Evolutionary conservation across 2,113 vertebrate species (phyloP).

Genomic region (Notechis scutatus): DNA sequence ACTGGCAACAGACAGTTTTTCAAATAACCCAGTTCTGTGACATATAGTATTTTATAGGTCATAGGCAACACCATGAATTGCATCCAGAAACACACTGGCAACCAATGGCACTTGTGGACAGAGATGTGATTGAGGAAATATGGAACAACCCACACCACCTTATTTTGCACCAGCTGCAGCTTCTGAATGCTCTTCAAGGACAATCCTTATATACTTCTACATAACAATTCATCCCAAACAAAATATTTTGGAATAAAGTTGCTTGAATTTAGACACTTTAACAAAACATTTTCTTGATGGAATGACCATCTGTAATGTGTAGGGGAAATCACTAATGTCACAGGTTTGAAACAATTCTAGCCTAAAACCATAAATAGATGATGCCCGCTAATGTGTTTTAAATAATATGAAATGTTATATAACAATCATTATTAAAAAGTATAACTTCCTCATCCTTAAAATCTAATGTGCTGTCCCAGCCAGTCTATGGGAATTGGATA

Average conservation of each 20-base stretch:
- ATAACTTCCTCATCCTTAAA: neutral
- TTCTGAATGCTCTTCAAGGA: neutral
- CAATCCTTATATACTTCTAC: neutral
- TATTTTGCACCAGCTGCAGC: neutral
- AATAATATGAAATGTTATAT: neutral
- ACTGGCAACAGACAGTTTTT: neutral
- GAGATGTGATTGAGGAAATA: neutral
- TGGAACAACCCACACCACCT: neutral
- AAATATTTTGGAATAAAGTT: neutral
- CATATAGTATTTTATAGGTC: neutral
- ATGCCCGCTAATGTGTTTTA: neutral
- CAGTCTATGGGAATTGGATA: no score
- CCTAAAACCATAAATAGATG: neutral
- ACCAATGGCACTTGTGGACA: neutral
- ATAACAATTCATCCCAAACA: neutral
- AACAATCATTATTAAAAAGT: neutral
- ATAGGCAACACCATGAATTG: neutral
- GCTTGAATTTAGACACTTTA: neutral
- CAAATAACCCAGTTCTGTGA: neutral
- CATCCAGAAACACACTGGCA: neutral
- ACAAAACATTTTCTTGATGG: neutral
- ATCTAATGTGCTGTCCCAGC: neutral
- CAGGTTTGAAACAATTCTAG: neutral
- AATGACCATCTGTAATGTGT: neutral
- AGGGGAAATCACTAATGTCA: neutral